Percentiles rank a stretch among this genome's conserved stretches.
phyloP scores from a whole-genome alignment of 2,888 invertebrate genomes.

The Coelopa pilipes region DNA sequence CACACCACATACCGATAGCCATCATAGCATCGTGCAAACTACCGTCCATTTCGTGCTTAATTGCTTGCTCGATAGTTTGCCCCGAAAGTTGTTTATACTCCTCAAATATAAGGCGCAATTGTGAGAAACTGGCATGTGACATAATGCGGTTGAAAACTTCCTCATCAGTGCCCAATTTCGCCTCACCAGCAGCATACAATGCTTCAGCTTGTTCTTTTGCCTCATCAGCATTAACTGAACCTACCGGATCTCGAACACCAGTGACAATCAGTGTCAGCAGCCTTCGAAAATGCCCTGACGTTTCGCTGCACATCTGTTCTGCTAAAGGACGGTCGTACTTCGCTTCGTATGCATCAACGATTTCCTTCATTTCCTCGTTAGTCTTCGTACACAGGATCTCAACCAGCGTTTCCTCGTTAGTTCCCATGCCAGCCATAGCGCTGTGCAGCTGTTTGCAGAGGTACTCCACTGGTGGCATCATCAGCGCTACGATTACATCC shows the following conservation, averaged over 20 bases:
- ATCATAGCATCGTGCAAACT: constrained; percentile 76
- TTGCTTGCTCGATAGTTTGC: constrained; percentile 78
- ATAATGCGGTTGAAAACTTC: constrained; percentile 78
- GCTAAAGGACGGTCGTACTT: constrained; percentile 76
- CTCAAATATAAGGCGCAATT: constrained; percentile 76
- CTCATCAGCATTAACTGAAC: constrained; percentile 71
- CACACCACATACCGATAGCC: constrained; percentile 71
- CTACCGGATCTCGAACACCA: constrained; percentile 75
- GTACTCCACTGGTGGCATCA: constrained; percentile 75
- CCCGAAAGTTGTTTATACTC: constrained; percentile 80
- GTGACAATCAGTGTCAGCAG: constrained; percentile 79
- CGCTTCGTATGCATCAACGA: constrained; percentile 73
- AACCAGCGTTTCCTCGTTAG: constrained; percentile 77
- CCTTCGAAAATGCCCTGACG: constrained; percentile 81
- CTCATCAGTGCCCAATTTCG: constrained; percentile 79
- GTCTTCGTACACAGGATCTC: constrained; percentile 79
- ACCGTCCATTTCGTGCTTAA: constrained; percentile 75
- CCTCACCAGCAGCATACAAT: constrained; percentile 77
- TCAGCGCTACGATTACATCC: constrained; percentile 76
- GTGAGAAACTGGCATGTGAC: constrained; percentile 79
- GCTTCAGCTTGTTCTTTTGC: constrained; percentile 80
- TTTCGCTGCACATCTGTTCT: constrained; percentile 80
- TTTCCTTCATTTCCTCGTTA: constrained; percentile 73
- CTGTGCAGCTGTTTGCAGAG: constrained; percentile 78
- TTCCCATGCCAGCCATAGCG: constrained; percentile 80